Base-by-base conservation (phyloP, 2,113 vertebrate species). In the Haemorhous mexicanus region DNA sequence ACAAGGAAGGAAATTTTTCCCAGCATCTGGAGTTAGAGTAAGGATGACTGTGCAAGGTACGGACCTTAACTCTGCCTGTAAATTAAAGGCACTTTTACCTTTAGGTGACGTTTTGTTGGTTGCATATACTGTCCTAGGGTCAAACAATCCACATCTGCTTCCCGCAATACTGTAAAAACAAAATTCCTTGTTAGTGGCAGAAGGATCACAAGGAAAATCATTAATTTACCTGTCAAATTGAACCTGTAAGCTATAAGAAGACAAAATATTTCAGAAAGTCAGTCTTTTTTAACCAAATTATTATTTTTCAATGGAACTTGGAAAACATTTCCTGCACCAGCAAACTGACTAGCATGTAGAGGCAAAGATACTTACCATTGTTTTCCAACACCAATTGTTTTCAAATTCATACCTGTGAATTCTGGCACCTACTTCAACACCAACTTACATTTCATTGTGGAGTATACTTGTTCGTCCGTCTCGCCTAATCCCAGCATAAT, bases 111-210 rank as follows among this genome's bases (percentile, higher is more conserved):
- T 91, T 99, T 99, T 39, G 99, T 99, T 70, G 99, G 99, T 84
- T 99, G 99, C 99, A 99, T 99, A 89, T 99, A 99, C 95, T 99
- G 99, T 59, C 99, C 99, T 39, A 99, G 94, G 5, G 99, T 99
- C 85, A 99, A 95, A 97, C 99, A 99, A 96, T 99, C 99, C 58
- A 99, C 99, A 16, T 94, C 97, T 16, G 98, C 98, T 81, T 98
- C 98, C 74, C 98, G 98, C 91, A 99, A 95, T 61, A 98, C 99
- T 99, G 96, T 10, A 75, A 96, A 62, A 89, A 35, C 41, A 92
- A 78, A 70, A 82, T 16, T 28, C 64, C 79, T 35, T 7, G 16
- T 96, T 73, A 96, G 72, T 32, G 66, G n/a, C 61, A n/a, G 55
- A 46, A 73, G 32, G 63, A 90, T 61, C 44, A 52, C 28, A 61